These are phyloP conservation scores for Ganaspis brasiliensis DNA, from an alignment of 2,888 invertebrate genomes.

Conservation along the genomic window DNA sequence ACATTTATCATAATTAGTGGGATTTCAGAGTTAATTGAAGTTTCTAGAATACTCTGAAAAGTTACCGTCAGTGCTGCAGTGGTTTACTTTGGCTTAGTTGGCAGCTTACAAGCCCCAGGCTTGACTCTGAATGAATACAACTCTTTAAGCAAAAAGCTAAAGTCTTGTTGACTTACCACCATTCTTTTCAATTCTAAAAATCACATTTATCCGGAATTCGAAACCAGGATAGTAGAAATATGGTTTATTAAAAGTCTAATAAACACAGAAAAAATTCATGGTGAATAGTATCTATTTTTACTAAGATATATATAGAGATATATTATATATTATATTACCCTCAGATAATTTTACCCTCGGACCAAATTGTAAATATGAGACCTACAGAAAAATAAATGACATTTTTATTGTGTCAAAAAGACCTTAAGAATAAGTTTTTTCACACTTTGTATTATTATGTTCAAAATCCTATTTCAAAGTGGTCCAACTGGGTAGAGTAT, in stretches of 20 bases:
- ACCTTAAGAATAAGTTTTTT: slow-evolving; percentile 1
- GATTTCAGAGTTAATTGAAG: slow-evolving; percentile 36
- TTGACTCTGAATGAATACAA: slow-evolving; percentile 20
- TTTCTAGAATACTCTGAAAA: slow-evolving; percentile 27
- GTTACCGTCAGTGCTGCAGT: neutral
- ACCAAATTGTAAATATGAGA: too few species aligned
- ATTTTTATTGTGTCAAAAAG: too few species aligned
- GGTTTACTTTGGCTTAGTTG: slow-evolving; percentile 30
- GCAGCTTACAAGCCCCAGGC: slow-evolving; percentile 26
- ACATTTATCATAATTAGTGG: slow-evolving; percentile 41
- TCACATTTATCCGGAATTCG: too few species aligned
- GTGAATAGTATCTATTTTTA: too few species aligned
- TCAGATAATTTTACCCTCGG: too few species aligned
- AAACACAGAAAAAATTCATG: too few species aligned
- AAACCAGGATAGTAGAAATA: too few species aligned
- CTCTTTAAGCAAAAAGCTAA: slow-evolving; percentile 10
- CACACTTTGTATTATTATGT: neutral
- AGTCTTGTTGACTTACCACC: neutral
- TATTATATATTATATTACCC: too few species aligned
- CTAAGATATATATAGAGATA: too few species aligned
- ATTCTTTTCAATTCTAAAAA: neutral
- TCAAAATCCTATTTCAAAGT: slow-evolving; percentile 1
- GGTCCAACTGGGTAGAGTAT: neutral
- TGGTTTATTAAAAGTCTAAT: too few species aligned
- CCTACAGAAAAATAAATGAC: too few species aligned